Conservation (phyloP, 2,888 invertebrate species). For the Sphecodes monilicornis region DNA sequence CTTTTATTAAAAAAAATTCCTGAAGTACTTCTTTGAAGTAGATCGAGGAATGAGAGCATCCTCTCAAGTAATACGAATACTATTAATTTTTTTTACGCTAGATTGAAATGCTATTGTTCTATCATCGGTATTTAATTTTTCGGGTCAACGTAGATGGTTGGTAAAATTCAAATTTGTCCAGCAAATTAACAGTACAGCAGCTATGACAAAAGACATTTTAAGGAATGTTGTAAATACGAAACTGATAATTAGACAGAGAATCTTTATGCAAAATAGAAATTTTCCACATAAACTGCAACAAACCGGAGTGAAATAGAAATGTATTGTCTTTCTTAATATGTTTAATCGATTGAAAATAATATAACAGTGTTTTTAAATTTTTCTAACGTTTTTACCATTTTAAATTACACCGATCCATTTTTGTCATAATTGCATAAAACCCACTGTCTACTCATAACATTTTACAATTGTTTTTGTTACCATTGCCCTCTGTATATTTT, state of each 20-base stretch:
- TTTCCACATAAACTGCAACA: too few species aligned
- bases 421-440: too few species aligned
- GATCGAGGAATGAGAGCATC: not conserved
- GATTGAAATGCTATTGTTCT: not conserved
- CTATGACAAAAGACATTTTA: not conserved
- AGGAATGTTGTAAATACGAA: not conserved
- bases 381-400: too few species aligned
- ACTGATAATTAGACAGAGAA: too few species aligned
- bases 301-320: too few species aligned
- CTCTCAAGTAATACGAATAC: not conserved
- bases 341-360: too few species aligned
- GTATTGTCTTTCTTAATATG: too few species aligned
- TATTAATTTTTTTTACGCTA: not conserved
- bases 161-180: not conserved
- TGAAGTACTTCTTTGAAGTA: not conserved
- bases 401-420: too few species aligned
- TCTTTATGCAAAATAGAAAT: too few species aligned
- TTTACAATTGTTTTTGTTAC: not conserved
- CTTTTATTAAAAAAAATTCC: not conserved
- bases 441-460: not conserved
- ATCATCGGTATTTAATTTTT: not conserved
- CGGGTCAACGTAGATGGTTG: not conserved
- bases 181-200: not conserved
- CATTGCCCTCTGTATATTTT: not conserved
- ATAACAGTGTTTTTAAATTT: too few species aligned